Percentiles rank a stretch among this genome's conserved stretches.
phyloP scores from a whole-genome alignment of 1,140 invertebrate species.

The Seison nebaliae region DNA sequence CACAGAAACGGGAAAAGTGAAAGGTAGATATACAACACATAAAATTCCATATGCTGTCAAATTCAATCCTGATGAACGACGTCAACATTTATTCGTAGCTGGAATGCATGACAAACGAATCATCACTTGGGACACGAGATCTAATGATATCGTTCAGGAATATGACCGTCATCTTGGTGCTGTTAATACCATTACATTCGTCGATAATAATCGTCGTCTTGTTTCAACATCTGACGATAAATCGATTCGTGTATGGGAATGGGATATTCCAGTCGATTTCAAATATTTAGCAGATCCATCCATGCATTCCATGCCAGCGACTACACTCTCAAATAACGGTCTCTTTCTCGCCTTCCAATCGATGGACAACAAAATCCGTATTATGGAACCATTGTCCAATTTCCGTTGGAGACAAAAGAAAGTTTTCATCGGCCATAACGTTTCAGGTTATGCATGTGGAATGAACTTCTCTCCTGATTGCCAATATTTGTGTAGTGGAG shows the following conservation, averaged over 20 bases:
- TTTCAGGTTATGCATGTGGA: constrained; percentile 81
- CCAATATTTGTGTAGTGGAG: constrained; percentile 92
- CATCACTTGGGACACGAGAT: constrained; percentile 81
- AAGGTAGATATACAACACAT: constrained; percentile 44
- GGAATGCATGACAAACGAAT: constrained; percentile 98
- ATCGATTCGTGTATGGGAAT: constrained; percentile 93
- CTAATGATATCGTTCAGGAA: constrained; percentile 73
- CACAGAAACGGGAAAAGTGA: constrained; percentile 48
- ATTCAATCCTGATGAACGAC: constrained; percentile 84
- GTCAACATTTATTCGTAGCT: constrained; percentile 84
- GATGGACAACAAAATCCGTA: constrained; percentile 95
- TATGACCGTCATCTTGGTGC: constrained; percentile 94
- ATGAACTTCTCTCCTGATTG: constrained; percentile 94
- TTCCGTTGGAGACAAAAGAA: constrained; percentile 95
- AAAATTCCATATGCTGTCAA: constrained; percentile 91
- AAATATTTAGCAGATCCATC: constrained; percentile 98
- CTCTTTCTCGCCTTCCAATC: constrained; percentile 97
- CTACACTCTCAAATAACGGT: constrained; percentile 69
- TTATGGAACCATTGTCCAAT: constrained; percentile 80
- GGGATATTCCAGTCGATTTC: constrained; percentile 99
- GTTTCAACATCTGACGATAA: constrained; percentile 97
- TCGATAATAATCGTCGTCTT: constrained; percentile 86
- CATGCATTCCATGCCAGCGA: constrained; percentile 95
- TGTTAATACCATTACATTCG: constrained; percentile 93
- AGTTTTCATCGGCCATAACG: constrained; percentile 91